phyloP scores from a whole-genome alignment of 2,113 vertebrate species.

The Orycteropus afer region DNA sequence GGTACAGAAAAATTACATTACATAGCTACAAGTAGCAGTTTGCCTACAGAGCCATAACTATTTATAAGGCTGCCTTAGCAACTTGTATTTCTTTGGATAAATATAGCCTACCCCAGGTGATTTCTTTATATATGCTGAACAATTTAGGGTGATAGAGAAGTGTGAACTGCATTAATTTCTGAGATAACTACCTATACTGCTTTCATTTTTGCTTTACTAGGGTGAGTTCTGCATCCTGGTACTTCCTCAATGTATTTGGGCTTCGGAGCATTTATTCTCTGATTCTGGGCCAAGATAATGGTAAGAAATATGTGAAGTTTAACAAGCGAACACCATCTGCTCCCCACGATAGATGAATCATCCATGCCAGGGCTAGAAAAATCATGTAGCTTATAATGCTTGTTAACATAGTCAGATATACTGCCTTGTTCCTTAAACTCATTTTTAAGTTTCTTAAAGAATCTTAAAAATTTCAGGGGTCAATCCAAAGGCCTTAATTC shows the following conservation, averaged over 20 bases:
- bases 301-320: conserved; percentile 84
- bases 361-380: background rate
- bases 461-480: background rate
- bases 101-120: background rate
- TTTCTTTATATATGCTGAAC: background rate
- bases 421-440: background rate
- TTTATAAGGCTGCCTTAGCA: background rate
- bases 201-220: conserved; percentile 83
- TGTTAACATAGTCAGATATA: background rate
- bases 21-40: background rate
- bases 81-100: background rate
- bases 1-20: background rate
- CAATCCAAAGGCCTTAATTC: background rate
- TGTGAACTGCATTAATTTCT: background rate
- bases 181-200: background rate
- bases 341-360: background rate
- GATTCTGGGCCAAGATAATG: conserved; percentile 98
- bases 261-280: conserved; percentile 99
- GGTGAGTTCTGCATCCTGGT: conserved; percentile 99
- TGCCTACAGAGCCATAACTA: background rate
- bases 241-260: conserved; percentile 99
- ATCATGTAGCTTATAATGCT: background rate
- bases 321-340: conserved; percentile 1
- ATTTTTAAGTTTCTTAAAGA: background rate
- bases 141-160: background rate